Conservation (phyloP, 2,797 vertebrate genomes). For the Myiotriccus ornatus region DNA sequence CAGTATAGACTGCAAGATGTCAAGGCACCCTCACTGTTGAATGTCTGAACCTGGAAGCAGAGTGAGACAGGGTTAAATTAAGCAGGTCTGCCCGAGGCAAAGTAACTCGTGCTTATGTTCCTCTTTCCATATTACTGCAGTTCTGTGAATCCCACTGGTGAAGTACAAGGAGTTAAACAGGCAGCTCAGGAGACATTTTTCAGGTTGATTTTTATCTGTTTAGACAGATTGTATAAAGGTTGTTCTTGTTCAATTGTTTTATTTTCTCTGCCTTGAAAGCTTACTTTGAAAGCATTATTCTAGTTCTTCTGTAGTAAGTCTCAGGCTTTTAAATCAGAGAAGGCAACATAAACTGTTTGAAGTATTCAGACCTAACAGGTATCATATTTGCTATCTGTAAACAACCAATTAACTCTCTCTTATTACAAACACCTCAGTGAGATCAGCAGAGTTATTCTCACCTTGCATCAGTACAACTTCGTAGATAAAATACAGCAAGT, state of each 20-base stretch:
- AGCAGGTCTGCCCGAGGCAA: neutral
- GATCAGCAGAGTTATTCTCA: neutral
- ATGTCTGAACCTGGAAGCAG: neutral
- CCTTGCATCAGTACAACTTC: neutral
- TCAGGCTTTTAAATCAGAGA: neutral
- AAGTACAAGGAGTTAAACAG: neutral
- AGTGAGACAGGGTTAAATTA: neutral
- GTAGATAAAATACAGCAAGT: neutral
- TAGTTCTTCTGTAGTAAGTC: neutral
- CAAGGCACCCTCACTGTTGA: neutral
- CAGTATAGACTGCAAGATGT: neutral
- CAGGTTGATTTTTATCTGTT: neutral
- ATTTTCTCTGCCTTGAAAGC: neutral
- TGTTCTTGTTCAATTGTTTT: neutral
- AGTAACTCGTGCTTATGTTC: neutral
- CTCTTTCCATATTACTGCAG: neutral
- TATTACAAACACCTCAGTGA: neutral
- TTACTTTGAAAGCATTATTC: neutral
- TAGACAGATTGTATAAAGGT: neutral
- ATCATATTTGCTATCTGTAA: neutral
- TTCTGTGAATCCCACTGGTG: neutral
- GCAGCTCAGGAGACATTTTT: neutral
- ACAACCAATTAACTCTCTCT: neutral
- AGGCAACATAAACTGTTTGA: neutral
- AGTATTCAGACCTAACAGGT: neutral